Conservation (phyloP, 2,888 invertebrate species). For the Agonopterix alstromeriana region DNA sequence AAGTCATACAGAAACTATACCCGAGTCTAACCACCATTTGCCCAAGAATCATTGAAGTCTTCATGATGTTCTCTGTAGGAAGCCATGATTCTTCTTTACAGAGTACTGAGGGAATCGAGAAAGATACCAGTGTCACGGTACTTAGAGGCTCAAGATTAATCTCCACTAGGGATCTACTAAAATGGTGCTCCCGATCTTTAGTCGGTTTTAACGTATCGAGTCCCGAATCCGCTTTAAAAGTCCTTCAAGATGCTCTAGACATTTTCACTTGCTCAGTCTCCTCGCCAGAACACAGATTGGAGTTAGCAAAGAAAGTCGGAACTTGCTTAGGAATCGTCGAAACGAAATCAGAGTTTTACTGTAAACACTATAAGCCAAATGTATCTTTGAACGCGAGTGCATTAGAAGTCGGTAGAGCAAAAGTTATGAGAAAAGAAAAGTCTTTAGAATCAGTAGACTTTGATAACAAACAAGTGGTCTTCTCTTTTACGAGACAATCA, state of each 20-base stretch:
- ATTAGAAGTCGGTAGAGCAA: conserved; percentile 85
- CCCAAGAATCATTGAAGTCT: conserved; percentile 88
- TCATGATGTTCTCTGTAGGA: conserved; percentile 86
- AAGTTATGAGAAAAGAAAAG: conserved; percentile 62
- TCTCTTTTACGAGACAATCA: conserved; percentile 90
- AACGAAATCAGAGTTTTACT: conserved; percentile 88
- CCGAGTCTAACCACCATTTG: conserved; percentile 84
- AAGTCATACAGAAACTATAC: conserved; percentile 82
- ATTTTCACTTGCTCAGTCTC: conserved; percentile 90
- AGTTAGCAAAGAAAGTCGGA: conserved; percentile 84
- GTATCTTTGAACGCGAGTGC: conserved; percentile 75
- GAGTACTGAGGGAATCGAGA: conserved; percentile 37
- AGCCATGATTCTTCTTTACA: conserved; percentile 74
- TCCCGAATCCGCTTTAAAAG: conserved; percentile 80
- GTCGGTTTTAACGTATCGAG: conserved; percentile 85
- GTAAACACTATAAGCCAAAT: conserved; percentile 86
- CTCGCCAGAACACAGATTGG: conserved; percentile 79
- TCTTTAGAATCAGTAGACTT: conserved; percentile 50
- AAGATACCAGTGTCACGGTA: conserved; percentile 32
- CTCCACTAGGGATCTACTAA: conserved; percentile 92
- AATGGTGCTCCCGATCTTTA: conserved; percentile 90
- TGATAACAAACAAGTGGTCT: conserved; percentile 72
- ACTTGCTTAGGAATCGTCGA: conserved; percentile 88
- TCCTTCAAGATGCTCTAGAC: conserved; percentile 93
- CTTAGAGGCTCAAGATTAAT: conserved; percentile 79